Percentiles rank a stretch among this genome's conserved stretches.
phyloP scores from a whole-genome alignment of 2,888 invertebrate species.

The Melangyna quadrimaculata region DNA sequence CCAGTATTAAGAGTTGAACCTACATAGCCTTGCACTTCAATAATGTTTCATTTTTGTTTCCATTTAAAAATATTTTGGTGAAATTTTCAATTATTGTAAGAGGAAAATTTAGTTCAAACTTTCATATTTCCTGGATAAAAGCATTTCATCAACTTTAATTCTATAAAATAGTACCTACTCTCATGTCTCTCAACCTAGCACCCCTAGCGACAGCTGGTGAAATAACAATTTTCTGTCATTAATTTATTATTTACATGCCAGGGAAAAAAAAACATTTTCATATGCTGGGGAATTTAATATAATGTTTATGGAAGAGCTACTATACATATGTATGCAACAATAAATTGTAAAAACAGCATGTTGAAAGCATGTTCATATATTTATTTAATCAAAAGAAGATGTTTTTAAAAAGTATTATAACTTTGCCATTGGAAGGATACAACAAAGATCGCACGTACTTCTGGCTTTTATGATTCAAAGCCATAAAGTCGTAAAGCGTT shows the following conservation, averaged over 20 bases:
- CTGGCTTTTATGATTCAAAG: not conserved
- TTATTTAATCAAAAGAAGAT: not conserved
- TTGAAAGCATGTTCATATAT: not conserved
- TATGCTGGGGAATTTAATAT: slow-evolving; percentile 45
- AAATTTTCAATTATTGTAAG: slow-evolving; percentile 63
- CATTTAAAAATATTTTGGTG: not conserved
- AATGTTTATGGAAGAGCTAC: slow-evolving; percentile 58
- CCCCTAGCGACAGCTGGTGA: slow-evolving; percentile 49
- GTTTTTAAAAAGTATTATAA: not conserved
- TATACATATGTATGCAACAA: slow-evolving; percentile 8
- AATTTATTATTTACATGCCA: slow-evolving; percentile 1
- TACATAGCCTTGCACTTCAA: slow-evolving; percentile 12
- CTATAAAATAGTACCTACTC: slow-evolving; percentile 2
- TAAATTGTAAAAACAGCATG: not conserved
- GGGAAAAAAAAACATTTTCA: not conserved
- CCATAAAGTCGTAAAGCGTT: not conserved
- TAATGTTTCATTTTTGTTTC: slow-evolving; percentile 2
- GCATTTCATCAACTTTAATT: slow-evolving; percentile 31
- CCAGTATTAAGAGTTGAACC: slow-evolving; percentile 8
- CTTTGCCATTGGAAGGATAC: not conserved
- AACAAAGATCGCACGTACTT: not conserved
- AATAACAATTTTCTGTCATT: slow-evolving; percentile 43
- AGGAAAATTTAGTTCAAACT: slow-evolving; percentile 48
- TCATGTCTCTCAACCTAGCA: not conserved
- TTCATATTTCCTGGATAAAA: slow-evolving; percentile 50